These are phyloP conservation scores for Hydractinia symbiolongicarpus DNA, from an alignment of 30 jellyfish, hydroid and myxozoan species.

Conservation along the genomic window DNA sequence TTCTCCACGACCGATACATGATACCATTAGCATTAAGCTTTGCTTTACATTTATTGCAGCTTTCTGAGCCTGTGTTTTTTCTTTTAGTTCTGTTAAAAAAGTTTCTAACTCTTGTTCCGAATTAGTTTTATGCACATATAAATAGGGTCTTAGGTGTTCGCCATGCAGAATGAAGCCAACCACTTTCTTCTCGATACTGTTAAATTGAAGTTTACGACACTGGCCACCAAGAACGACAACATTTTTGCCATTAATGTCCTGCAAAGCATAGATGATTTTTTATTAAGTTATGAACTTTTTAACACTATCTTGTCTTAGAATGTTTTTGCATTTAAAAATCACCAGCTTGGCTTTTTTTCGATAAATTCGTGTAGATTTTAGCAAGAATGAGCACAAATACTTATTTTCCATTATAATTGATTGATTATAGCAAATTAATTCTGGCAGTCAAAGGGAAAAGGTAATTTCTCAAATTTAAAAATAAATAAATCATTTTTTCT, in stretches of 20 bases:
- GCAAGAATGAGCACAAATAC: too few relatives aligned
- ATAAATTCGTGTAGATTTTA: too few relatives aligned
- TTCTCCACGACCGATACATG: slow-evolving; percentile 26
- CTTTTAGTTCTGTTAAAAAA: background rate
- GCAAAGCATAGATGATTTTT: too few relatives aligned
- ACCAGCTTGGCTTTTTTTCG: too few relatives aligned
- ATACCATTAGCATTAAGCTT: slow-evolving; percentile 12
- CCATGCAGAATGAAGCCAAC: slow-evolving; percentile 3
- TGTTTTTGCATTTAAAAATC: too few relatives aligned
- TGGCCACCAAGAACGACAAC: slow-evolving; percentile 6
- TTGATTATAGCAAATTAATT: too few relatives aligned
- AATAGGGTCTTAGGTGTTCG: background rate
- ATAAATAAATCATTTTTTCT: too few relatives aligned
- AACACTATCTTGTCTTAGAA: too few relatives aligned
- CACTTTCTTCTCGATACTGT: background rate
- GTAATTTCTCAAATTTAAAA: too few relatives aligned
- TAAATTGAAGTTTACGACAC: background rate
- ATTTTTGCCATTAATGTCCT: background rate
- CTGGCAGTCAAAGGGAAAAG: too few relatives aligned
- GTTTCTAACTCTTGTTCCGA: background rate
- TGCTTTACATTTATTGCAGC: background rate
- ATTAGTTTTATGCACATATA: background rate
- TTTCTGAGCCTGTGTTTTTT: background rate
- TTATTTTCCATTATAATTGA: too few relatives aligned
- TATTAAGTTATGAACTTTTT: too few relatives aligned